A percentile compares a stretch with the other conserved stretches of the same genome.
Conservation (phyloP, 2,797 vertebrate species). For the Pseudomugil gertrudae region DNA sequence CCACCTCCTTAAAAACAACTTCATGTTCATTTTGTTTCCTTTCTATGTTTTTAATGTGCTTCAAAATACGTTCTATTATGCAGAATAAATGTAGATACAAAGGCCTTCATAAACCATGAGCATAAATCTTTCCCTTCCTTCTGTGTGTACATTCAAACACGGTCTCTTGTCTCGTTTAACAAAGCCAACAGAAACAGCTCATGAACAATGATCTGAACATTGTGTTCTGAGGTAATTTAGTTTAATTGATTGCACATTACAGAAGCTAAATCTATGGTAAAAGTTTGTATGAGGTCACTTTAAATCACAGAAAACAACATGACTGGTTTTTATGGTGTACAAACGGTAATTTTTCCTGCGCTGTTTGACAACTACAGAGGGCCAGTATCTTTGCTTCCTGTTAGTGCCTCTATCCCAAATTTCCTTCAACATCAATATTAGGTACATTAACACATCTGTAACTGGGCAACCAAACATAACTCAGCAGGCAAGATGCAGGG, state of each 20-base stretch:
- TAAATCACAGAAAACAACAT: slow-evolving; percentile 36
- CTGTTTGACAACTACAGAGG: not conserved
- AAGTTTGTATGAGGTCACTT: slow-evolving; percentile 43
- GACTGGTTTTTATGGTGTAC: slow-evolving; percentile 2
- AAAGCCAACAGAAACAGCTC: slow-evolving; percentile 42
- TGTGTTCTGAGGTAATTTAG: slow-evolving; percentile 53
- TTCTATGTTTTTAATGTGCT: not conserved
- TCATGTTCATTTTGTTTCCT: not conserved
- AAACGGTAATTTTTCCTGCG: not conserved
- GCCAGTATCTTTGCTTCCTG: not conserved
- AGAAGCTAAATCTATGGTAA: slow-evolving; percentile 43
- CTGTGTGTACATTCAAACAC: slow-evolving; percentile 19
- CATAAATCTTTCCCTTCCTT: not conserved
- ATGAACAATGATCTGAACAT: slow-evolving; percentile 24
- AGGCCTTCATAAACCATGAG: not conserved
- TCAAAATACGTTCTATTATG: not conserved
- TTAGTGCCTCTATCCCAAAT: not conserved
- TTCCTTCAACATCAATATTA: not conserved
- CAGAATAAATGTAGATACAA: not conserved
- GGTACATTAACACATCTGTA: too few relatives aligned
- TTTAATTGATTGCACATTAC: slow-evolving; percentile 58
- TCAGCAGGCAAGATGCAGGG: too few relatives aligned
- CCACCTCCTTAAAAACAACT: not conserved
- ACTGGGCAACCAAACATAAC: too few relatives aligned
- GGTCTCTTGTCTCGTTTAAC: slow-evolving; percentile 19